Evolutionary conservation across 2,797 vertebrate species (phyloP).

Genomic region (Astyanax mexicanus): DNA sequence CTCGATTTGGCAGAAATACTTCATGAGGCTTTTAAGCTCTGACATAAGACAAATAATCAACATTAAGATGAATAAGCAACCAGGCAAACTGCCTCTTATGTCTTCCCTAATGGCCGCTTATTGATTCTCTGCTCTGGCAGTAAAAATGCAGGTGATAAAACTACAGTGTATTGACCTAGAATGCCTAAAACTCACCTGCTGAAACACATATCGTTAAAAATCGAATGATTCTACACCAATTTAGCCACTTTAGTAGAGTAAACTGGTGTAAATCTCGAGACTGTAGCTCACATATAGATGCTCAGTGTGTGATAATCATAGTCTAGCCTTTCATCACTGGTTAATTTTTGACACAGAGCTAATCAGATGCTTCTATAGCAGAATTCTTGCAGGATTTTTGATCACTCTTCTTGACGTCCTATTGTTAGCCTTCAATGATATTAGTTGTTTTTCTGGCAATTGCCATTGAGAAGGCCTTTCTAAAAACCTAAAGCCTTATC

Average conservation of each 20-base stretch:
- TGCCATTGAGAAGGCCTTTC: too few relatives aligned
- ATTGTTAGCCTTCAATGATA: too few relatives aligned
- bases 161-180: background rate
- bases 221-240: too few relatives aligned
- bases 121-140: conserved; percentile 9
- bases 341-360: background rate
- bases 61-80: background rate
- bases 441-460: too few relatives aligned
- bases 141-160: background rate
- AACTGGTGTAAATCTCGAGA: too few relatives aligned
- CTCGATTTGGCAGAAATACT: conserved; percentile 30
- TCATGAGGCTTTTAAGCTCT: conserved; percentile 23
- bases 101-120: conserved; percentile 31
- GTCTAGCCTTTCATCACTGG: too few relatives aligned
- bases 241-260: too few relatives aligned
- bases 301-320: too few relatives aligned
- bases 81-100: conserved; percentile 5
- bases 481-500: too few relatives aligned
- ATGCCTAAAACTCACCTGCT: background rate
- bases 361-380: background rate
- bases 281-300: too few relatives aligned
- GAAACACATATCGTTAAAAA: background rate
- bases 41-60: conserved; percentile 36
- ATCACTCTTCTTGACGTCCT: too few relatives aligned
- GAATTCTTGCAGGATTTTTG: too few relatives aligned